A percentile compares a stretch with the other conserved stretches of the same genome.
Conservation (phyloP, 1,140 invertebrate species). For the Heliconius himera region DNA sequence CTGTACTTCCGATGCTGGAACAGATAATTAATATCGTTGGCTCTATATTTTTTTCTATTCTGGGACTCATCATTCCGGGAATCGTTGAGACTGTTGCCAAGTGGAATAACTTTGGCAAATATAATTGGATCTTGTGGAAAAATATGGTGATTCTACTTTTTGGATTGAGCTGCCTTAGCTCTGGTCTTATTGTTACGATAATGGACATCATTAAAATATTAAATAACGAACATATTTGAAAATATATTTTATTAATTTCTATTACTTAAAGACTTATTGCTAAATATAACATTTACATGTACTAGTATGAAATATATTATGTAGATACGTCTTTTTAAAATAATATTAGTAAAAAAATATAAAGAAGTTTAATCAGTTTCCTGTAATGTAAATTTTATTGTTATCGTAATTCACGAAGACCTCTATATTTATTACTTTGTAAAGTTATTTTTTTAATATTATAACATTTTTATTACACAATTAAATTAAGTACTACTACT, state of each 20-base stretch:
- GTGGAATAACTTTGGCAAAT: constrained; percentile 84
- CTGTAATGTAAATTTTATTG: no score
- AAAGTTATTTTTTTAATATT: no score
- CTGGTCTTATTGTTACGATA: constrained; percentile 79
- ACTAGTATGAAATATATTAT: neutral
- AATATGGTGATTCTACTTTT: constrained; percentile 84
- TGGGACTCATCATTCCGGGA: constrained; percentile 92
- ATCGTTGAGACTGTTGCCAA: constrained; percentile 88
- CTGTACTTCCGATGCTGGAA: constrained; percentile 91
- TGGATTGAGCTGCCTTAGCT: constrained; percentile 83
- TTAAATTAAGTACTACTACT: no score
- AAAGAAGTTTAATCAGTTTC: no score
- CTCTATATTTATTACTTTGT: no score
- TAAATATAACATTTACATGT: neutral
- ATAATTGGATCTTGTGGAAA: constrained; percentile 86
- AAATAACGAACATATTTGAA: neutral
- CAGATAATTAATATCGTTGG: constrained; percentile 94
- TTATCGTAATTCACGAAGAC: no score
- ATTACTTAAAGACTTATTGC: no score
- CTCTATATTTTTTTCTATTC: constrained; percentile 91
- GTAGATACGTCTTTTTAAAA: neutral
- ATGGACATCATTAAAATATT: constrained; percentile 57
- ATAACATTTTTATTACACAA: no score
- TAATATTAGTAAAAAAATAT: no score
- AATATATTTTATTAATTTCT: no score